A percentile compares a stretch with the other conserved stretches of the same genome.
Evolutionary conservation across 2,888 invertebrate species (phyloP).

Genomic region (Silvanus unidentatus): DNA sequence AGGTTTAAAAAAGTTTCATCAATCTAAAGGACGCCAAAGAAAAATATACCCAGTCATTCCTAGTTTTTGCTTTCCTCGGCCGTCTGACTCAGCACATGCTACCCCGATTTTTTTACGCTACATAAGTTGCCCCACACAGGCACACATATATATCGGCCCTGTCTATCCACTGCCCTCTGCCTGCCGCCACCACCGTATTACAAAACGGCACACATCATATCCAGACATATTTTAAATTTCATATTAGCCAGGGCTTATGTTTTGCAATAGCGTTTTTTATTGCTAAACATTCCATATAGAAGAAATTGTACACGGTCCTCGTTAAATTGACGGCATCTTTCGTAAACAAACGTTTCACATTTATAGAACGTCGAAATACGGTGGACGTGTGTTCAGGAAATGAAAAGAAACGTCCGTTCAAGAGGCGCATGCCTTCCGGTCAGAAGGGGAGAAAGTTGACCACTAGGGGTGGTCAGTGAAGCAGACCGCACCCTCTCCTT

Average conservation of each 20-base stretch:
- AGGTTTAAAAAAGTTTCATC: slow-evolving; percentile 38
- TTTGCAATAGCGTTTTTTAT: too few relatives aligned
- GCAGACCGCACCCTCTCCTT: slow-evolving; percentile 34
- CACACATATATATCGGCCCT: slow-evolving; percentile 11
- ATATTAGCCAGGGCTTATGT: background rate
- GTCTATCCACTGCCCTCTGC: slow-evolving; percentile 18
- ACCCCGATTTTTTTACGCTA: slow-evolving; percentile 43
- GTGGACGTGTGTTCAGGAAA: too few relatives aligned
- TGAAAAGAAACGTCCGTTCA: too few relatives aligned
- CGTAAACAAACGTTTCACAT: too few relatives aligned
- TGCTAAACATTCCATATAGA: too few relatives aligned
- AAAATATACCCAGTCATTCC: slow-evolving; percentile 43
- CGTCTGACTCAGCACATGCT: slow-evolving; percentile 45
- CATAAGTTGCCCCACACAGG: slow-evolving; percentile 36
- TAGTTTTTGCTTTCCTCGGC: slow-evolving; percentile 36
- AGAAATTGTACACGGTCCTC: too few relatives aligned
- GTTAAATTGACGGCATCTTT: too few relatives aligned
- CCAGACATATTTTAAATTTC: slow-evolving; percentile 9
- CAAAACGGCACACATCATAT: slow-evolving; percentile 6
- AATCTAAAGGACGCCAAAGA: slow-evolving; percentile 31
- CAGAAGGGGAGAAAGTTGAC: slow-evolving; percentile 30
- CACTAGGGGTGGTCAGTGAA: slow-evolving; percentile 40
- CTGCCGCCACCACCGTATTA: slow-evolving; percentile 1
- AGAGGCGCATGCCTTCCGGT: slow-evolving; percentile 23
- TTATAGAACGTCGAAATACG: too few relatives aligned